Evolutionary conservation across 2,797 vertebrate genomes (phyloP), one percentile per base, ranked within the genome.

Genomic region (Crenichthys baileyi): DNA sequence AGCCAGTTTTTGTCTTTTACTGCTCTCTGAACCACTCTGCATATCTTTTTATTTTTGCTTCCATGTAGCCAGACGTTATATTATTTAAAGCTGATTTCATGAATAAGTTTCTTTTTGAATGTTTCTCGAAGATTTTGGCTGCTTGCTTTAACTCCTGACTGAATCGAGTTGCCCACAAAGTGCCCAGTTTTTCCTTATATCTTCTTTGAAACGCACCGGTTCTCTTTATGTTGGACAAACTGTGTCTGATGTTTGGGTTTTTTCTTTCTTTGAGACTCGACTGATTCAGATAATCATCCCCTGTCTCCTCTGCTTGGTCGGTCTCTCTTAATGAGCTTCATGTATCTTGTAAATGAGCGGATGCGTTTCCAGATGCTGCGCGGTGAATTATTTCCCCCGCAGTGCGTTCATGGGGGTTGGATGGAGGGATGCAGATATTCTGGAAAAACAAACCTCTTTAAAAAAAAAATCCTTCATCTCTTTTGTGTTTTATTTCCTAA

Each of bases 281-380:
- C 80, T 82, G 86, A 73, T 81, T 87, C 76, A 58, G 79, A 84
- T 91, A 82, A 84, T 83, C 84, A 87, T 87, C 82, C 77, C 48
- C 18, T 0, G 60, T 86, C 82, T 91, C 82, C 84, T 89, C 85
- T 77, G 90, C 89, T 84, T 83, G 83, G 84, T 73, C 84, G 87
- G 88, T 83, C 84, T 67, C 77, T 89, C 91, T 91, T 92, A 92
- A 93, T 83, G 84, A 89, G 87, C 61, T 82, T 7, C 70, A 58
- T 58, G 76, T 48, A 8, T 67, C 39, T 76, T 50, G 71, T 83
- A 8, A 72, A 70, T 63, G 70, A 70, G 55, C 20, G 15, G 31
- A 41, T 31, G 24, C 72, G 74, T 55, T 39, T 73, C 70, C 81
- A 83, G 77, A 87, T 81, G 85, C 85, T 74, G 77, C 70, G 78